Conservation (phyloP, 2,797 vertebrate species). For the Margarornis squamiger region DNA sequence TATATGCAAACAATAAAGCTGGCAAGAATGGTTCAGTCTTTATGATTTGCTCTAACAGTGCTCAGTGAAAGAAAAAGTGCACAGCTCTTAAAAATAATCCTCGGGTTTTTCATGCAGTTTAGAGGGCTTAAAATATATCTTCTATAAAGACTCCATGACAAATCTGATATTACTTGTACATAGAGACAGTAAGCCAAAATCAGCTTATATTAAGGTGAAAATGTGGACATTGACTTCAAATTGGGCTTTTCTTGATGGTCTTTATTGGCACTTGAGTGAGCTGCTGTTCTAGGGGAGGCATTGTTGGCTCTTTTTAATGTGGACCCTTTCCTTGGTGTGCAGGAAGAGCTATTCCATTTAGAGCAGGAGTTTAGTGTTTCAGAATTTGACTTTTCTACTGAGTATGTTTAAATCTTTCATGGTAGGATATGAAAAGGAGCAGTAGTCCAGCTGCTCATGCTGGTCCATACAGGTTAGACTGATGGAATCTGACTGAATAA, state of each 20-base stretch:
- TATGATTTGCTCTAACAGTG: slow-evolving; percentile 32
- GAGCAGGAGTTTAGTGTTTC: background rate
- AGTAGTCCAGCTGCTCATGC: background rate
- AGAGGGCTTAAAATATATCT: slow-evolving; percentile 57
- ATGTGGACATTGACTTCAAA: slow-evolving; percentile 23
- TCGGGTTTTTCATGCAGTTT: slow-evolving; percentile 39
- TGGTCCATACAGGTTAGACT: background rate
- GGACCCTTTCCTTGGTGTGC: background rate
- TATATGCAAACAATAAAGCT: slow-evolving; percentile 31
- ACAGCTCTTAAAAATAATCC: slow-evolving; percentile 56
- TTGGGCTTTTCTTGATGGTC: background rate
- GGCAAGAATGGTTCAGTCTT: background rate
- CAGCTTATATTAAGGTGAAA: slow-evolving; percentile 38
- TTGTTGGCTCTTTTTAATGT: background rate
- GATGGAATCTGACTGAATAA: background rate
- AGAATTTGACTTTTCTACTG: background rate
- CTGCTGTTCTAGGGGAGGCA: background rate
- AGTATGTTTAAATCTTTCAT: background rate
- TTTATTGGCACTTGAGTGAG: background rate
- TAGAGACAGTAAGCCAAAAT: slow-evolving; percentile 30
- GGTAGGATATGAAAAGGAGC: background rate
- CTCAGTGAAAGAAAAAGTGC: slow-evolving; percentile 38
- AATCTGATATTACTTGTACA: slow-evolving; percentile 58
- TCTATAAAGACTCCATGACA: slow-evolving; percentile 50
- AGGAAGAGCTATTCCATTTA: background rate